Evolutionary conservation across 2,888 invertebrate species (phyloP).

Genomic region (Apodemia hepburni): DNA sequence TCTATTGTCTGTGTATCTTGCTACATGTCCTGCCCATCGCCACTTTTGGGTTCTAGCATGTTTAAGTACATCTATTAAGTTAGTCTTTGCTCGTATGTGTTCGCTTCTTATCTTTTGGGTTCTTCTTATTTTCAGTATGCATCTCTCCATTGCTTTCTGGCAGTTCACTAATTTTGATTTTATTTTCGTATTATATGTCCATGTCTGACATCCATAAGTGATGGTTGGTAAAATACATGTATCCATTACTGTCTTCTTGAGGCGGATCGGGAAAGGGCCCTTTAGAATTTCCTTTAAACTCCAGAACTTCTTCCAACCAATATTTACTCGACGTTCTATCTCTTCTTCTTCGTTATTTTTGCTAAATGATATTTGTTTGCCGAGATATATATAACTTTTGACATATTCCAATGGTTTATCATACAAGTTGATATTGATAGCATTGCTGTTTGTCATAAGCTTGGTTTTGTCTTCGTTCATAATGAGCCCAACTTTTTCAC

Average conservation of each 20-base stretch:
- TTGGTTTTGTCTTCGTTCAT: constrained; percentile 25
- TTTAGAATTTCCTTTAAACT: constrained; percentile 13
- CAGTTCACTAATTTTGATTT: no score
- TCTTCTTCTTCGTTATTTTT: constrained; percentile 7
- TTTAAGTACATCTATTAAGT: no score
- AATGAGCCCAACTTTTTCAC: constrained; percentile 23
- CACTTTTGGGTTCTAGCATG: no score
- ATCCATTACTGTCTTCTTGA: constrained; percentile 28
- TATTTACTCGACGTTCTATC: constrained; percentile 5
- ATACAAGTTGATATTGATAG: constrained; percentile 3
- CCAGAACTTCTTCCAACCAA: constrained; percentile 14
- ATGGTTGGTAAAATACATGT: background rate
- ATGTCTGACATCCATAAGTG: background rate
- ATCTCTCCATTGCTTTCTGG: no score
- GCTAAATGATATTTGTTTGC: constrained; percentile 19
- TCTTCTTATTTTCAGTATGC: no score
- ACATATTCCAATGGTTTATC: constrained; percentile 18
- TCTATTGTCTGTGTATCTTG: no score
- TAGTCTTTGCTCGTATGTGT: no score
- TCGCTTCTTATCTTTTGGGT: no score
- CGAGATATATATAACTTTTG: constrained; percentile 18
- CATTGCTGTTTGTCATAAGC: constrained; percentile 20
- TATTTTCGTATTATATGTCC: background rate
- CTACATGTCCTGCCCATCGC: no score
- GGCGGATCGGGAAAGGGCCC: constrained; percentile 9